Evolutionary conservation across 2,113 vertebrate species (phyloP).

Genomic region (Oceanodroma tethys): DNA sequence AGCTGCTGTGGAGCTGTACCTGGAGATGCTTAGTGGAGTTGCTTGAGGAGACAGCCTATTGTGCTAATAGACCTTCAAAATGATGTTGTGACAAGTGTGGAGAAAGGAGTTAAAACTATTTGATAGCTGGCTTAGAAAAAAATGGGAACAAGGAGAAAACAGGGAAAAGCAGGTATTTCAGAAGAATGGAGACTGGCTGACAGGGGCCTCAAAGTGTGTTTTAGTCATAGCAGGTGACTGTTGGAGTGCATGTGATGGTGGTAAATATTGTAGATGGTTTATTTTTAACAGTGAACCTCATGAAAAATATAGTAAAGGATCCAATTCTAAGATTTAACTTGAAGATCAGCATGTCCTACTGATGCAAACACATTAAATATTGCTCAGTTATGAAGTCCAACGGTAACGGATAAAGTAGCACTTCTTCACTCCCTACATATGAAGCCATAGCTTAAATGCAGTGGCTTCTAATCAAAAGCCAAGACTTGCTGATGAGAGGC

Average conservation of each 20-base stretch:
- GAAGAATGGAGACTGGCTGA: not conserved
- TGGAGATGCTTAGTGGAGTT: not conserved
- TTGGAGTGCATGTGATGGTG: not conserved
- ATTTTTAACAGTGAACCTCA: not conserved
- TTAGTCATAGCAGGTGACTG: not conserved
- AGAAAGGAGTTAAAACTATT: not conserved
- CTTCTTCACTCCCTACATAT: not conserved
- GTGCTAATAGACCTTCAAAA: not conserved
- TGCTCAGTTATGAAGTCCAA: not conserved
- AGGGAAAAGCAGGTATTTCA: not conserved
- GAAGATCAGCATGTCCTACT: not conserved
- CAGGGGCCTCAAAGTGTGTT: not conserved
- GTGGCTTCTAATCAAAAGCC: not conserved
- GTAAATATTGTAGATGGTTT: not conserved
- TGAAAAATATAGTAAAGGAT: not conserved
- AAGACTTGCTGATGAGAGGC: not conserved
- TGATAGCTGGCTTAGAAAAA: not conserved
- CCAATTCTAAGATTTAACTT: not conserved
- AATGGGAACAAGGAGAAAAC: not conserved
- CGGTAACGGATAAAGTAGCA: accelerated
- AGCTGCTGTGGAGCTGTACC: not conserved
- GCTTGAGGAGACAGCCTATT: not conserved
- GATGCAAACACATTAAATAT: not conserved
- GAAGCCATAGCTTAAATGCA: not conserved
- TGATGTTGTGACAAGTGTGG: not conserved